Evolutionary conservation across 1,140 invertebrate species (phyloP), one percentile per base, ranked within the genome.

Genomic region (Tribolium madens): DNA sequence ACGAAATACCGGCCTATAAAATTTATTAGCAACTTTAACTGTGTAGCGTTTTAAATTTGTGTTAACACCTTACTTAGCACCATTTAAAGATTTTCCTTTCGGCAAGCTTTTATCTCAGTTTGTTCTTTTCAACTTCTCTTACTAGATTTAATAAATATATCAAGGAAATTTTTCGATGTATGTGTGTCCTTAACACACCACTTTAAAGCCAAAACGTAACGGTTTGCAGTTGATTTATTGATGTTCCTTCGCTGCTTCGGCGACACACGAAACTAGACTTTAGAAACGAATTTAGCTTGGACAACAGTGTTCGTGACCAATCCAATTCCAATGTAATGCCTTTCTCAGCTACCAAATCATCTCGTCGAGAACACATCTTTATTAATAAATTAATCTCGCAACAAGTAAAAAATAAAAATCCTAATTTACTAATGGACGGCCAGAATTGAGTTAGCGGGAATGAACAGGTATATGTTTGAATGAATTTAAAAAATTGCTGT

Each of bases 181-280:
- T 60, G 47, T 71, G 17, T 52, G 70, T 72, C 70, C 21, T 52
- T 52, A 72, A 15, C 70, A 72, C 70, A 26, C 70, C 47, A 72
- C 70, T 72, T 52, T 72, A 13, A 72, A 71, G 47, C 69, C 69
- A 71, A 72, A 72, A 72, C 50, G 70, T 72, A 52, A 72, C 70
- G 18, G 42, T 72, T 72, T 72, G 6, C 13, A 47, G 53, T 53
- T 73, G 68, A 77, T 77, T 77, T 77, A 77, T 77, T 57, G 76
- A 73, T 77, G 71, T 77, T 72, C 76, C 46, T 73, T 69, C 52
- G 17, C 36, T 73, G 21, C 36, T 53, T 12, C 17, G 53, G 76
- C 76, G 76, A 71, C 36, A 73, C 18, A 42, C 64, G 76, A 52
- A 77, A 77, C 26, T 77, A 72, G 69, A 77, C 72, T 69, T 26